Evolutionary conservation across 2,113 vertebrate genomes (phyloP).

Genomic region (Erinaceus europaeus): DNA sequence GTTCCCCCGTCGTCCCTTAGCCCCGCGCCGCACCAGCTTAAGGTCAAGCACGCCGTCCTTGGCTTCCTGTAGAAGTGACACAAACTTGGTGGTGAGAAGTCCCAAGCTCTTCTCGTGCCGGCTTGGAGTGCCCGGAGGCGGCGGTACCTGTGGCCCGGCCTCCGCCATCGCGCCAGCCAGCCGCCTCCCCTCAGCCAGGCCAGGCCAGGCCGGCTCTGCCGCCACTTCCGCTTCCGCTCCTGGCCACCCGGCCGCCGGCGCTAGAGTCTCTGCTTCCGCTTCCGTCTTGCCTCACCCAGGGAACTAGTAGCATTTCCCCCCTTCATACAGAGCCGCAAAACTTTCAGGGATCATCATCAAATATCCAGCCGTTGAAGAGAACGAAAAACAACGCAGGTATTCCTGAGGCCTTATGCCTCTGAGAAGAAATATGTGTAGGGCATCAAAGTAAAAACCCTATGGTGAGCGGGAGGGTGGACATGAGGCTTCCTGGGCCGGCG

Average conservation of each 20-base stretch:
- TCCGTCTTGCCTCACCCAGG: slow-evolving; percentile 45
- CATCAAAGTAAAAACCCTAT: too few species aligned
- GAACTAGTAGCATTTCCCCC: slow-evolving; percentile 14
- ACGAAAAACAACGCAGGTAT: slow-evolving; percentile 13
- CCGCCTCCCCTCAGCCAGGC: slow-evolving; percentile 82
- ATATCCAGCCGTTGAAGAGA: not conserved
- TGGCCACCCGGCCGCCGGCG: slow-evolving; percentile 66
- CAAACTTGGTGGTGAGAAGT: slow-evolving; percentile 97
- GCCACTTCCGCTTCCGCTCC: slow-evolving; percentile 85
- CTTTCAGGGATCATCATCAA: slow-evolving; percentile 58
- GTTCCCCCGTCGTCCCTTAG: slow-evolving; percentile 52
- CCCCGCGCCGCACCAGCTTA: slow-evolving; percentile 86
- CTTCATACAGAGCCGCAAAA: slow-evolving; percentile 2
- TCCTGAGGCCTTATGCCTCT: too few species aligned
- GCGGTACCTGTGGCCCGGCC: slow-evolving; percentile 85
- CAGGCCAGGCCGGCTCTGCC: slow-evolving; percentile 74
- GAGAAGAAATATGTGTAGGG: too few species aligned
- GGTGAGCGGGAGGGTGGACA: too few species aligned
- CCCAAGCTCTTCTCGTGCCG: slow-evolving; percentile 97
- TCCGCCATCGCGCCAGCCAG: slow-evolving; percentile 87
- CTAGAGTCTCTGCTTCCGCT: slow-evolving; percentile 59
- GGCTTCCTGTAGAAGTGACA: slow-evolving; percentile 95
- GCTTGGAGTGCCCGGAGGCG: slow-evolving; percentile 88
- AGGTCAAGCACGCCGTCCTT: slow-evolving; percentile 98
- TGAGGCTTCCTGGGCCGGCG: too few species aligned